Base-by-base conservation (phyloP, 1,140 invertebrate species). In the Cheumatopsyche charites region DNA sequence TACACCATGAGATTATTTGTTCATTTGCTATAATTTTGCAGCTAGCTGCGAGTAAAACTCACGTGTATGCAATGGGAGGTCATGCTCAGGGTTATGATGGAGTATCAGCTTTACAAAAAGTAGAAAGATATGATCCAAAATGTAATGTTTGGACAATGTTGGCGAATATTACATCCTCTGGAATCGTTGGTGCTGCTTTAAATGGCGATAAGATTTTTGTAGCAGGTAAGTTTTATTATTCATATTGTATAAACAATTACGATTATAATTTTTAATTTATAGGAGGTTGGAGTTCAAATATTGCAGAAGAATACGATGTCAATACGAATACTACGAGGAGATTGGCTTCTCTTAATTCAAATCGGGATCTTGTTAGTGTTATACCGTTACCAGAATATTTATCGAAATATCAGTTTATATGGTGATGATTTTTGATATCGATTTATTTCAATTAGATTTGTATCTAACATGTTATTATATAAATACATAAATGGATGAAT, bases 71-170 rank as follows among this genome's bases (percentile, higher is more conserved):
- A 7, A n/a, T 58, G 3, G 19, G 21, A 25, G 55, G 55, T 5
- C 19, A 52, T 58, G 4, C 1, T 7, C 21, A 11, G 1, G 11
- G 1, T 12, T 25, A 7, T 58, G 19, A 2, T 25, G 11, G 2
- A 25, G 25, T 3, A 21, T 7, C 17, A 21, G 1, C 21, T 5
- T 1, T 58, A 58, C 1, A 5, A 12, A 12, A 1, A 9, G 55
- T 58, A 1, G 55, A 58, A 25, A 5, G 55, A 25, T 58, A 58
- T 25, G 55, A 58, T 58, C 55, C 21, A 4, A 58, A n/a, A 58
- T 12, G 0, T 1, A 13, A 58, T 12, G 1, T 23, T 58, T 58
- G 55, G 55, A 25, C 21, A 3, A 58, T 11, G 1, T 1, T 58
- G 2, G 19, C 55, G 19, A 21, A 17, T 9, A 23, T 58, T 9